A percentile compares a stretch with the other conserved stretches of the same genome.
phyloP scores from a whole-genome alignment of 2,888 invertebrate genomes.

The Zaprionus lineosus region DNA sequence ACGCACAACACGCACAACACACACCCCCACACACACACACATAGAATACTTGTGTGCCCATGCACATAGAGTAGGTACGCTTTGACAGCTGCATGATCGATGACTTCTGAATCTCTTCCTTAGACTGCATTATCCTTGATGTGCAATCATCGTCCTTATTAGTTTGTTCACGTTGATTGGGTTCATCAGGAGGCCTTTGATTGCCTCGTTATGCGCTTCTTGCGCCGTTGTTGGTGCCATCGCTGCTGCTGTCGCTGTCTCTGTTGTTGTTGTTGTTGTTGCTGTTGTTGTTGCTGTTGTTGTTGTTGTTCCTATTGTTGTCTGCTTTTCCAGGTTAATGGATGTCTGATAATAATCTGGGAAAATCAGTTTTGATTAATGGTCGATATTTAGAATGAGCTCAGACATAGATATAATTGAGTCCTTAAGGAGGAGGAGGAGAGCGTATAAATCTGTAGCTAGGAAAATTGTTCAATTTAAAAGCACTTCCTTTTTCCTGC shows the following conservation, averaged over 20 bases:
- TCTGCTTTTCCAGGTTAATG: background rate
- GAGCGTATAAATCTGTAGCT: too few species aligned
- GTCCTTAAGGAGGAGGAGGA: too few species aligned
- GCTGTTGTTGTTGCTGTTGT: too few species aligned
- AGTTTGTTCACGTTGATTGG: constrained; percentile 42
- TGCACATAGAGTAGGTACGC: background rate
- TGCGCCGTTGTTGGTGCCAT: too few species aligned
- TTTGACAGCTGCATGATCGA: constrained; percentile 32
- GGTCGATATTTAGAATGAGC: too few species aligned
- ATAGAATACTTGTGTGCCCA: background rate
- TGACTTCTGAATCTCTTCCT: constrained; percentile 9
- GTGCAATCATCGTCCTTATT: constrained; percentile 25
- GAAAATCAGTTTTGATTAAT: too few species aligned
- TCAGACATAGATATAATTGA: too few species aligned
- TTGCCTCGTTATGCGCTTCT: constrained; percentile 15
- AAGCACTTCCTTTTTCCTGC: too few species aligned
- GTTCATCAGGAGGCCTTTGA: constrained; percentile 15
- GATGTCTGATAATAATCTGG: background rate
- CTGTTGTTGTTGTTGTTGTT: too few species aligned
- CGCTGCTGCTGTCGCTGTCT: too few species aligned
- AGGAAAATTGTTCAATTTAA: too few species aligned
- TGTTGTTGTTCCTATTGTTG: background rate
- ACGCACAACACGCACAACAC: background rate
- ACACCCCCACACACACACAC: background rate
- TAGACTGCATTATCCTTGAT: constrained; percentile 14